Evolutionary conservation across 1,140 invertebrate species (phyloP), one percentile per base, ranked within the genome.

Genomic region (Drosophila triauraria): DNA sequence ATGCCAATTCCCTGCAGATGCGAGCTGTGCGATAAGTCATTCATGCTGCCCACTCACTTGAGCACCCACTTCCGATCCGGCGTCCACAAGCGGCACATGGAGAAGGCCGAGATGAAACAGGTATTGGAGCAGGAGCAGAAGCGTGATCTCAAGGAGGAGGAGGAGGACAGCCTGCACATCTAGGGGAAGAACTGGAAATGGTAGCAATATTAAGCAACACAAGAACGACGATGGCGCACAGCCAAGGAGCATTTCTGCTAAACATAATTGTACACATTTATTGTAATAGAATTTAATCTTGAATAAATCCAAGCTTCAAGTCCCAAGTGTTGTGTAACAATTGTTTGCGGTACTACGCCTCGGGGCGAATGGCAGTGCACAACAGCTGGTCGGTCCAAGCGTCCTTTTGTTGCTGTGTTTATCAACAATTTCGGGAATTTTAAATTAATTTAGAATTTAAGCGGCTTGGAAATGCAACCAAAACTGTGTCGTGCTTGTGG

Each of bases 51-150:
- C 32, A 90, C 85, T 9, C 85, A 90, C 72, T 70, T 90, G 9
- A 85, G 78, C 48, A 90, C 85, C n/a, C 85, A 90, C 63, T 82
- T 74, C 61, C 81, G 85, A 2, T 91, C 85, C 5, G 82, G 78
- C 2, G 86, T 86, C 4, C 85, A 90, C 23, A 90, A 90, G 43
- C 61, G 86, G 6, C 87, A 84, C 9, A 59, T 86, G 40, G 85
- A 90, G 30, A 90, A 90, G 93, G 62, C 94, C 93, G 27, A 94
- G 93, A 78, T 94, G 93, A 86, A 94, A 92, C 82, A 91, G 80
- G 43, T 93, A 93, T 71, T 94, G 93, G 79, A 94, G 93, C 27
- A 94, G 13, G 85, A 88, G 17, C 85, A 79, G 15, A 82, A 75
- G 17, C 48, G 77, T 23, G 76, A 85, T 32, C 69, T 88, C 13